Conservation (phyloP, 2,797 vertebrate genomes). For the Synanceia verrucosa region DNA sequence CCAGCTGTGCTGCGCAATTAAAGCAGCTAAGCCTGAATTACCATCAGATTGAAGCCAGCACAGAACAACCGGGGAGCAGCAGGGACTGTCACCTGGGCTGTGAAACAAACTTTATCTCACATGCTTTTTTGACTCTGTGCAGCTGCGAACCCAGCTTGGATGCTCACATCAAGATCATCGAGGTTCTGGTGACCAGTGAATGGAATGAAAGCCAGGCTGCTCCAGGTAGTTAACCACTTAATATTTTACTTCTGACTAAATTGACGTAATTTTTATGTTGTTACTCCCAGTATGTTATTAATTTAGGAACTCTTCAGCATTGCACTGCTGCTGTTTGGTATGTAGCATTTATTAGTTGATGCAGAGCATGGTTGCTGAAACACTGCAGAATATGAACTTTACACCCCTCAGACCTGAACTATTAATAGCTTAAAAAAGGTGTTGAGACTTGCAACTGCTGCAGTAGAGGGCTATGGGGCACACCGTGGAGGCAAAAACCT, state of each 20-base stretch:
- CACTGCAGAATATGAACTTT: constrained; percentile 26
- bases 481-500: neutral
- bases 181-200: constrained; percentile 93
- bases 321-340: neutral
- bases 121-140: constrained; percentile 1
- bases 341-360: constrained; percentile 1
- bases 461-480: neutral
- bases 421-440: constrained; percentile 49
- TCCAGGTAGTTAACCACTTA: constrained; percentile 85
- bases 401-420: constrained; percentile 22
- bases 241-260: neutral
- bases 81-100: constrained; percentile 19
- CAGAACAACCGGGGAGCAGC: constrained; percentile 9
- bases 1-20: constrained; percentile 63
- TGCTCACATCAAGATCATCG: constrained; percentile 89
- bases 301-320: neutral
- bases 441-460: constrained; percentile 35
- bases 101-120: constrained; percentile 45
- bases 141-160: constrained; percentile 94
- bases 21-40: constrained; percentile 59
- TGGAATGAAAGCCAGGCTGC: constrained; percentile 91
- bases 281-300: too few relatives aligned
- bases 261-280: too few relatives aligned
- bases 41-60: constrained; percentile 49
- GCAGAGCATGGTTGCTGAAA: neutral